These are phyloP conservation scores for Sphaerophoria taeniata DNA, from an alignment of 2,888 invertebrate genomes.

Conservation along the genomic window DNA sequence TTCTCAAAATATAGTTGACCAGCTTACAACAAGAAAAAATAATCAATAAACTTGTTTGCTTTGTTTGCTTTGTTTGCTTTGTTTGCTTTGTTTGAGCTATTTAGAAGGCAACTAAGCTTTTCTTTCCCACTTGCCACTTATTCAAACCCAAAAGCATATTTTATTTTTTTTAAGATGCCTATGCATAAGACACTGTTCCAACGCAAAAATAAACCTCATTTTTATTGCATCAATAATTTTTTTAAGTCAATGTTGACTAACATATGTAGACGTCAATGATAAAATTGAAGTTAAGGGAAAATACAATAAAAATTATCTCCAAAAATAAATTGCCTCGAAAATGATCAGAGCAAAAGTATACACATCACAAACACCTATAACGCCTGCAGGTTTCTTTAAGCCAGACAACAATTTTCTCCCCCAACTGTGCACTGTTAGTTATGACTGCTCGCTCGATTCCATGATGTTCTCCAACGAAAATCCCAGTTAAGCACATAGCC, in stretches of 20 bases:
- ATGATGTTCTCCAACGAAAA: slow-evolving; percentile 26
- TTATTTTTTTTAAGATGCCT: no score
- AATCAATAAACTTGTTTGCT: no score
- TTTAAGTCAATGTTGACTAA: background rate
- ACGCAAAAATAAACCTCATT: background rate
- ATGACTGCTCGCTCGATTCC: slow-evolving; percentile 2
- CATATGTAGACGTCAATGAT: background rate
- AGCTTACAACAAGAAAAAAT: no score
- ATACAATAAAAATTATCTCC: background rate
- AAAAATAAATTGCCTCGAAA: background rate
- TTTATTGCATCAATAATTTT: slow-evolving; percentile 5
- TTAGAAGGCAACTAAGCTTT: no score
- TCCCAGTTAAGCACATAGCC: slow-evolving; percentile 44
- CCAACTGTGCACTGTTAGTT: slow-evolving; percentile 4
- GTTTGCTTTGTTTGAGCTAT: no score
- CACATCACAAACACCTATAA: background rate
- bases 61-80: no score
- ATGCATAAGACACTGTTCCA: no score
- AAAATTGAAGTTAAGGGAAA: background rate
- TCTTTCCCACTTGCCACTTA: no score
- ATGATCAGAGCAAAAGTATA: slow-evolving; percentile 2
- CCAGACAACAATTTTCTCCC: slow-evolving; percentile 34
- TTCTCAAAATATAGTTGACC: no score
- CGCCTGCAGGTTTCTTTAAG: background rate
- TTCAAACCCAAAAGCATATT: no score